Base-by-base conservation (phyloP, 2,797 vertebrate genomes). In the Cirrhinus mrigala region DNA sequence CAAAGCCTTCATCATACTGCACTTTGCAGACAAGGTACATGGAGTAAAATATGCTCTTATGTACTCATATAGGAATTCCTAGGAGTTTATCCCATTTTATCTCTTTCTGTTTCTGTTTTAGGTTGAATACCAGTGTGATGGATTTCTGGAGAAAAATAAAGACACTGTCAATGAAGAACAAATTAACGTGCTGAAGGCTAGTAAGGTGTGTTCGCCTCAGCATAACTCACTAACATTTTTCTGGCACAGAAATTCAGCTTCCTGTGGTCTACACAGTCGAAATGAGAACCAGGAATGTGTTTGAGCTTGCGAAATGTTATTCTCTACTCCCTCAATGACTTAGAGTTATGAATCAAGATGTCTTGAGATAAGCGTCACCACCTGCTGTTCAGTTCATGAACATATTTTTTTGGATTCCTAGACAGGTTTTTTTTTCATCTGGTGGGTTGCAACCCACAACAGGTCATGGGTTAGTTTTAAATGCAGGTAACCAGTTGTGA, bases 121-220 rank as follows among this genome's bases (percentile, higher is more conserved):
- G 98, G 98, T 99, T 91, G 98, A 99, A 89, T 99, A 99, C 92
- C 97, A 98, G 64, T 99, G 98, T 92, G 96, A 96, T 76, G 97
- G 98, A 44, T 99, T 99, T 95, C 93, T 99, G 90, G 98, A 99
- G 93, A 99, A 99, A 95, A 99, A 99, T 93, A 99, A 98, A 94
- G 98, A 99, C 91, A 99, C 97, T 0, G 97, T 99, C 87, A 99
- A 98, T 89, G 97, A 98, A 92, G 98, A 99, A 90, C 98, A 99
- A 94, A 98, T 99, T 87, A 96, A 96, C 88, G 97, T 99, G 86
- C 93, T 99, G 89, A 98, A 97, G 93, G 96, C 95, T 85, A 98
- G 97, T 96, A 97, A 98, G 97, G 98, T 99, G 92, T 93, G 91
- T 92, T 56, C 40, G 50, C 33, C n/a, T 79, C 27, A 27, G 33